Base-by-base conservation (phyloP, 2,888 invertebrate species). In the Ypsolopha sequella region DNA sequence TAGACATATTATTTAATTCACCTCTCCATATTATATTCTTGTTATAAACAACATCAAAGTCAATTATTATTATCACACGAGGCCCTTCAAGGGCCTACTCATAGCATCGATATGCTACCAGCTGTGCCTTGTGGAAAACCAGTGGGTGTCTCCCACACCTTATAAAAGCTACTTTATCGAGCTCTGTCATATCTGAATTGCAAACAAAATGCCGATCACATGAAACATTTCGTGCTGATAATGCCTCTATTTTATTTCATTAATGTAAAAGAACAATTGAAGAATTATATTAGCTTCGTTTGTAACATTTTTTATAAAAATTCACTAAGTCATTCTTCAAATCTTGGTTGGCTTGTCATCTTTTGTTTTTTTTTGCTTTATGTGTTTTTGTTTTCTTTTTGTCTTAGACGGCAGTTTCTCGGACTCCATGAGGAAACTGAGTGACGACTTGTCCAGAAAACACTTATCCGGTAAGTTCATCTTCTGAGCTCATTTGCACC, bases 391-490 rank as follows among this genome's bases (percentile, higher is more conserved):
- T 78, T 80, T 78, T 80, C 80, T 76, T 52, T 53, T 85, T 84
- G 76, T 79, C 82, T 60, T 85, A 88, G 87, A 88, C 85, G 80
- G 82, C 78, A 80, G 87, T 59, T 74, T 82, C 39, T 70, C 84
- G 66, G 87, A 87, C 65, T 72, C 82, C 57, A 69, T 77, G 61
- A 77, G 87, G 72, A 87, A 85, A 65, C 72, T 80, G 60, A 87
- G 87, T 64, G 86, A 87, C 76, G 87, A 88, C 63, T 80, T 77
- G 57, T 87, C 87, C 56, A 78, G 87, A 76, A 88, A 87, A 77
- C 85, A 85, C 70, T 74, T 88, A 63, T 86, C 87, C 75, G 87
- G 87, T 88, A 70, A 78, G 82, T 68, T 36, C 14, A 11, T 13
- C 4, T 13, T 13, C 11, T 14, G 36, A 13, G 6, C 13, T 10